Conservation (phyloP, 2,797 vertebrate genomes). For the Oophaga sylvatica region DNA sequence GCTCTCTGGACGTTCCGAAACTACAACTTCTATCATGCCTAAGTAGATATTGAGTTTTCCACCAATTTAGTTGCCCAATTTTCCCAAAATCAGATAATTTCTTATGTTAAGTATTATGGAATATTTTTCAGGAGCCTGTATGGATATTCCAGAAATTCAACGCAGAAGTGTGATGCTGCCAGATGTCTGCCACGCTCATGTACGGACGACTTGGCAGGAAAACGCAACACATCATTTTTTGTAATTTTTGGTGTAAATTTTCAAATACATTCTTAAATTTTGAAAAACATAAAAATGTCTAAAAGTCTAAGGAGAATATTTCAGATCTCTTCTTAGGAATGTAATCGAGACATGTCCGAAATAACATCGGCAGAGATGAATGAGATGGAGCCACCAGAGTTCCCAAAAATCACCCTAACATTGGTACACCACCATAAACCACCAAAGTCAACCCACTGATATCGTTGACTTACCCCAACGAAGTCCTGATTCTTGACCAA, state of each 20-base stretch:
- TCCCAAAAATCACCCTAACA: neutral
- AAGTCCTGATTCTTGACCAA: neutral
- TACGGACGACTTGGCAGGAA: constrained; percentile 13
- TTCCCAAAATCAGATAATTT: neutral
- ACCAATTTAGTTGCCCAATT: neutral
- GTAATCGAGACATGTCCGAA: no score
- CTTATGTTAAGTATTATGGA: neutral
- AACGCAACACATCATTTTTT: constrained; percentile 11
- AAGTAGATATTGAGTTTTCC: neutral
- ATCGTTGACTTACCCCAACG: no score
- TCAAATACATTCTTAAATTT: neutral
- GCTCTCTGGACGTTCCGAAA: no score
- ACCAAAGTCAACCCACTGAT: neutral
- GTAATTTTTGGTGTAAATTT: neutral
- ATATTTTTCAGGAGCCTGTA: constrained; percentile 16
- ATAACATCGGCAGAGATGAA: no score
- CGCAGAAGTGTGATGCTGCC: neutral
- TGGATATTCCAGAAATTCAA: constrained; percentile 23
- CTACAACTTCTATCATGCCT: no score
- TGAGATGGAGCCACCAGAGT: no score
- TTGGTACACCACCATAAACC: neutral
- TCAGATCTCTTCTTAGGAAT: no score
- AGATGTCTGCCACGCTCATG: neutral
- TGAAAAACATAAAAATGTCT: neutral
- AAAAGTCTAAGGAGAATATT: neutral